A percentile compares a stretch with the other conserved stretches of the same genome.
phyloP scores from a whole-genome alignment of 53 echinoderm and acorn worm species.

The Paracentrotus lividus region DNA sequence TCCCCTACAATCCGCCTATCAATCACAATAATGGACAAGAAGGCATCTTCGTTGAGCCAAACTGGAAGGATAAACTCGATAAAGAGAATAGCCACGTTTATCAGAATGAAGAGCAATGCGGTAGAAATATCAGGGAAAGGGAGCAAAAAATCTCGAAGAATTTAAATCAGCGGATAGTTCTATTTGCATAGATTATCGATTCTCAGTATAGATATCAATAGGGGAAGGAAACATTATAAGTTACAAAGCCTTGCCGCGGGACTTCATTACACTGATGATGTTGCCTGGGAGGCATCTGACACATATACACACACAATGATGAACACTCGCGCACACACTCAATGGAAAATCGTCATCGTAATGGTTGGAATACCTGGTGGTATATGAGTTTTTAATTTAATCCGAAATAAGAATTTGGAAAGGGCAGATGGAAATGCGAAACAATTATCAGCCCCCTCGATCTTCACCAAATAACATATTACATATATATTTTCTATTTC shows the following conservation, averaged over 20 bases:
- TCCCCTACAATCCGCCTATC: neutral
- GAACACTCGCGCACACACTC: slow-evolving; percentile 7
- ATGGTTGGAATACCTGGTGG: neutral
- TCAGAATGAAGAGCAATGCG: neutral
- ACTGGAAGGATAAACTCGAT: neutral
- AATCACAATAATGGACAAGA: slow-evolving; percentile 25
- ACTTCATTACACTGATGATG: slow-evolving; percentile 50
- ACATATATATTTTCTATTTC: too few species aligned
- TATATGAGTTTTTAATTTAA: neutral
- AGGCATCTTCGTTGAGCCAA: neutral
- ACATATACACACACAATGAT: neutral
- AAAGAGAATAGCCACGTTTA: neutral
- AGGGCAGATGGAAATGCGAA: too few species aligned
- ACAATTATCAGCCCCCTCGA: too few species aligned
- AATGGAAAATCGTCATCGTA: neutral
- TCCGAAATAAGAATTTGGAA: too few species aligned
- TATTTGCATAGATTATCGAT: slow-evolving; percentile 58
- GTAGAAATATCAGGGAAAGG: neutral
- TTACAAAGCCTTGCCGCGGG: slow-evolving; percentile 36
- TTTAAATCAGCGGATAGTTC: slow-evolving; percentile 26
- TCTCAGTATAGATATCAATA: slow-evolving; percentile 39
- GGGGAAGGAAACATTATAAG: slow-evolving; percentile 40
- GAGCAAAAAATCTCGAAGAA: neutral
- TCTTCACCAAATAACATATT: too few species aligned
- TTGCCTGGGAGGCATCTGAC: neutral